Percentiles rank a stretch among this genome's conserved stretches.
These are phyloP conservation scores for Xestia c-nigrum DNA, from an alignment of 2,888 invertebrate genomes.

Conservation along the genomic window DNA sequence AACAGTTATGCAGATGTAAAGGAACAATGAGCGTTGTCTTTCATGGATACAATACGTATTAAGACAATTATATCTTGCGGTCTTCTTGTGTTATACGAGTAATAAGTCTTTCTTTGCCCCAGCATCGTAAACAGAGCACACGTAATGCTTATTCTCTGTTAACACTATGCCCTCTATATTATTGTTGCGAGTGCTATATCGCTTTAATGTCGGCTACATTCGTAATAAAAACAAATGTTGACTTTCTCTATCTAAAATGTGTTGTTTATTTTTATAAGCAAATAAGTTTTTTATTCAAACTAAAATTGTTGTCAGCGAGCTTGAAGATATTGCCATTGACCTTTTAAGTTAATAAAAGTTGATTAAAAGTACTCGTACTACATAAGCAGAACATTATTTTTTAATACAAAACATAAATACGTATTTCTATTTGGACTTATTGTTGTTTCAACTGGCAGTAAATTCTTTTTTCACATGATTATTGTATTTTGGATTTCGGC, in stretches of 20 bases:
- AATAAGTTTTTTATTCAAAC: slow-evolving; percentile 21
- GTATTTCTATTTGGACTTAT: not conserved
- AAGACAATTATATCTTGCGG: not conserved
- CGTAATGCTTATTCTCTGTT: slow-evolving; percentile 25
- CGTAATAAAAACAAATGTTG: slow-evolving; percentile 32
- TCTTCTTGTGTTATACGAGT: not conserved
- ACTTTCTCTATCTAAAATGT: slow-evolving; percentile 5
- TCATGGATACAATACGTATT: not conserved
- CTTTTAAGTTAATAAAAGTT: slow-evolving; percentile 16
- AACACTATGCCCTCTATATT: slow-evolving; percentile 47
- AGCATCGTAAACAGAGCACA: slow-evolving; percentile 28
- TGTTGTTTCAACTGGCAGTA: not conserved
- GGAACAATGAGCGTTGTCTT: not conserved
- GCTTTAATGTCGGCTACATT: slow-evolving; percentile 20
- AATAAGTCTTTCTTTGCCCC: slow-evolving; percentile 17
- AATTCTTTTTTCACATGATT: slow-evolving; percentile 20
- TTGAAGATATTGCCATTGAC: slow-evolving; percentile 29
- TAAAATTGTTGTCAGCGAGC: slow-evolving; percentile 1
- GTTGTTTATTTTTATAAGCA: slow-evolving; percentile 28
- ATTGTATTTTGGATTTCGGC: slow-evolving; percentile 9
- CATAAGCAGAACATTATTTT: not conserved
- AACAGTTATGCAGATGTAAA: not conserved
- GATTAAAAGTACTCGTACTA: slow-evolving; percentile 8
- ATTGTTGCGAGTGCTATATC: slow-evolving; percentile 5
- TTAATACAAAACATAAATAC: not conserved